Evolutionary conservation across 2,888 invertebrate species (phyloP).

Genomic region (Galerucella nymphaeae): DNA sequence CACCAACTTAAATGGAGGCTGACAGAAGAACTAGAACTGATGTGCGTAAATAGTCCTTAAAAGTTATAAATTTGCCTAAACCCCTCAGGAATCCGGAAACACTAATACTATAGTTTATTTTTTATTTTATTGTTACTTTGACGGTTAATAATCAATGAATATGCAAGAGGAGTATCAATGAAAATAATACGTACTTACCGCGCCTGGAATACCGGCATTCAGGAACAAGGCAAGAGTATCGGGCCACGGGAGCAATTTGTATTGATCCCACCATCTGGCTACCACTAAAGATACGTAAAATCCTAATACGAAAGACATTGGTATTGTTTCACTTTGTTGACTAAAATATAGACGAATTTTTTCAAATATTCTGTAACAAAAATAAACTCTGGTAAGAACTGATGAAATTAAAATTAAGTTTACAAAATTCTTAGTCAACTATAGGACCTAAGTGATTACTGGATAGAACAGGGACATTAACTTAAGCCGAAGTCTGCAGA

Average conservation of each 20-base stretch:
- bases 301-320: conserved; percentile 94
- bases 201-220: conserved; percentile 90
- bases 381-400: conserved; percentile 13
- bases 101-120: too few species aligned
- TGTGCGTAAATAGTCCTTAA: too few species aligned
- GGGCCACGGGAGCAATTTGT: conserved; percentile 92
- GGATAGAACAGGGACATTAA: too few species aligned
- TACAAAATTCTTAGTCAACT: too few species aligned
- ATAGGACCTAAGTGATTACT: too few species aligned
- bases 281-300: conserved; percentile 95
- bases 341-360: conserved; percentile 87
- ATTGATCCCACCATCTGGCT: conserved; percentile 96
- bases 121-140: too few species aligned
- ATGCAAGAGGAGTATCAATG: not conserved
- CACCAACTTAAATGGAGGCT: too few species aligned
- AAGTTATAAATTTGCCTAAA: too few species aligned
- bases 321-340: conserved; percentile 89
- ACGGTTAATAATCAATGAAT: too few species aligned
- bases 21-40: too few species aligned
- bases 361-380: conserved; percentile 82
- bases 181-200: conserved; percentile 73
- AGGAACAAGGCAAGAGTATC: conserved; percentile 92
- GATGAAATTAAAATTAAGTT: not conserved
- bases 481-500: too few species aligned
- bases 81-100: too few species aligned